Evolutionary conservation across 2,888 invertebrate species (phyloP).

Genomic region (Synanthedon andrenaeformis): DNA sequence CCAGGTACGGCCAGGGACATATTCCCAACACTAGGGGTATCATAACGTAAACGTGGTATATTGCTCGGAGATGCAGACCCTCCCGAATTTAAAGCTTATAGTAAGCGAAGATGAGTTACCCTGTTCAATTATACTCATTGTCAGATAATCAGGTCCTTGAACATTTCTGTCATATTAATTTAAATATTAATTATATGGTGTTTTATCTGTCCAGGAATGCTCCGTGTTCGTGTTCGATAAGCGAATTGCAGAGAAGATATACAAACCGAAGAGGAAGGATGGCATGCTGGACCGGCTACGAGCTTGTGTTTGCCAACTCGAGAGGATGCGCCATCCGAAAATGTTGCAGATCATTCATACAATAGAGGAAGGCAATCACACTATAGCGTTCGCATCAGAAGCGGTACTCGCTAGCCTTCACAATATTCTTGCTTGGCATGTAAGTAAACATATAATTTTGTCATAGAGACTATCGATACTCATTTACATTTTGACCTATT

Average conservation of each 20-base stretch:
- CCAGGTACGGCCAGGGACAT: too few relatives aligned
- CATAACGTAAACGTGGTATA: too few relatives aligned
- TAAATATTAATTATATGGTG: too few relatives aligned
- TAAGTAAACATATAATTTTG: conserved; percentile 39
- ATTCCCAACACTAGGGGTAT: too few relatives aligned
- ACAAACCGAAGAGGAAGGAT: conserved; percentile 92
- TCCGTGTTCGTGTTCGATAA: conserved; percentile 96
- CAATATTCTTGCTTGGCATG: conserved; percentile 87
- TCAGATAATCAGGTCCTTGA: too few relatives aligned
- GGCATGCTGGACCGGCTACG: conserved; percentile 90
- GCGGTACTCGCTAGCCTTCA: conserved; percentile 90
- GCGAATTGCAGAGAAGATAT: conserved; percentile 89
- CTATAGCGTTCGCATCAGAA: conserved; percentile 94
- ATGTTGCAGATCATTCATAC: conserved; percentile 78
- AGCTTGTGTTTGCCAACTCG: conserved; percentile 82
- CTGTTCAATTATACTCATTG: too few relatives aligned
- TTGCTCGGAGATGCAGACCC: too few relatives aligned
- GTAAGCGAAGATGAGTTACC: too few relatives aligned
- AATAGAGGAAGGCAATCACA: conserved; percentile 86
- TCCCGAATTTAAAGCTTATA: too few relatives aligned
- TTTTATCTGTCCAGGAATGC: conserved; percentile 78
- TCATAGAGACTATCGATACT: too few relatives aligned
- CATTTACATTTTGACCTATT: too few relatives aligned
- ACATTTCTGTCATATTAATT: too few relatives aligned
- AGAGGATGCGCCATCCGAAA: conserved; percentile 88